A percentile compares a stretch with the other conserved stretches of the same genome.
phyloP scores from a whole-genome alignment of 2,113 vertebrate genomes.

The Thunnus thynnus region DNA sequence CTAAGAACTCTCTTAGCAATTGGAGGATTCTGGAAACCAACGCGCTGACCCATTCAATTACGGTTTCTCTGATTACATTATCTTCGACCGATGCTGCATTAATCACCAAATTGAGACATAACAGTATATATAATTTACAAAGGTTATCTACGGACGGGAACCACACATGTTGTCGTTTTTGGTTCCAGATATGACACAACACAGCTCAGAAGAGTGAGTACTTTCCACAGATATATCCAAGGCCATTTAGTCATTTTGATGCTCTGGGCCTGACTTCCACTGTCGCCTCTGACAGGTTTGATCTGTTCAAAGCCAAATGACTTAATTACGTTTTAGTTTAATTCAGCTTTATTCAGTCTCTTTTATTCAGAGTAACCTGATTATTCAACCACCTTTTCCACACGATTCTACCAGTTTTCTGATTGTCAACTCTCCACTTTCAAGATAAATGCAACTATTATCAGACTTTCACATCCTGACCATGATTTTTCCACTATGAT shows the following conservation, averaged over 20 bases:
- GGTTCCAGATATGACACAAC: background rate
- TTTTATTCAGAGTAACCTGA: too few relatives aligned
- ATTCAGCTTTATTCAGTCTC: too few relatives aligned
- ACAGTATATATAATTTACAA: constrained; percentile 36
- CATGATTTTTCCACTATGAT: background rate
- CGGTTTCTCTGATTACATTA: constrained; percentile 35
- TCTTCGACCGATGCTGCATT: constrained; percentile 33
- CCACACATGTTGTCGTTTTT: constrained; percentile 1
- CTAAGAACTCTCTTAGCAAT: constrained; percentile 21
- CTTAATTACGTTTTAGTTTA: background rate
- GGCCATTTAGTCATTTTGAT: background rate
- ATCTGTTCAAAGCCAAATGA: background rate
- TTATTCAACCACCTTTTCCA: too few relatives aligned
- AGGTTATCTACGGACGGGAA: constrained; percentile 14
- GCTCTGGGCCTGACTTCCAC: too few relatives aligned
- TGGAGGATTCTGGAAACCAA: constrained; percentile 21
- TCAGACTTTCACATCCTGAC: background rate
- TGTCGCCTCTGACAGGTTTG: too few relatives aligned
- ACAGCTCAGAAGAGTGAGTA: background rate
- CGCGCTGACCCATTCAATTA: constrained; percentile 37
- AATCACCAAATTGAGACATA: constrained; percentile 49
- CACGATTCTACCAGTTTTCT: background rate
- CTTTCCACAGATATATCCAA: background rate
- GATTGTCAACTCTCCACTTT: background rate
- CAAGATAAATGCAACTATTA: background rate